Evolutionary conservation across 2,113 vertebrate genomes (phyloP).

Genomic region (Ardeotis arabs): DNA sequence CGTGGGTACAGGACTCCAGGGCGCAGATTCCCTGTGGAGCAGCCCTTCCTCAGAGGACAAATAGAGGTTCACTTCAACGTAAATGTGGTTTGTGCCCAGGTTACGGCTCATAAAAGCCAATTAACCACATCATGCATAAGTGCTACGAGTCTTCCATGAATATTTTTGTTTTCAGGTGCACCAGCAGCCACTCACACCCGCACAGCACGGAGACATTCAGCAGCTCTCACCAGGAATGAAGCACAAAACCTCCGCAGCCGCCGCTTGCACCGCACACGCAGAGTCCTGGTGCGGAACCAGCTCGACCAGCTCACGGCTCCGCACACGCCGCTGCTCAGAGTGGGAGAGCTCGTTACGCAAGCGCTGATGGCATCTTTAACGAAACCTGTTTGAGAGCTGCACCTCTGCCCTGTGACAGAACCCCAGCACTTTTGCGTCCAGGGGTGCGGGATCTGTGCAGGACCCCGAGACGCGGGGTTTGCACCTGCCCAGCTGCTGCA

Average conservation of each 20-base stretch:
- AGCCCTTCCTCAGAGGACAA: background rate
- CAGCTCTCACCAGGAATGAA: background rate
- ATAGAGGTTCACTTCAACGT: background rate
- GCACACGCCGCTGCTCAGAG: rapidly evolving
- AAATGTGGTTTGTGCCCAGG: background rate
- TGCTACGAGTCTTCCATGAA: background rate
- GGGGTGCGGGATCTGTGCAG: background rate
- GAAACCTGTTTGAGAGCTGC: background rate
- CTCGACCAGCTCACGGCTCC: background rate
- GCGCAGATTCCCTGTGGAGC: background rate
- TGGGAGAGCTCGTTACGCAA: background rate
- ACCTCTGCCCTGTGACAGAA: rapidly evolving
- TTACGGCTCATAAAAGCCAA: background rate
- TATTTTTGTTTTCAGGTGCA: background rate
- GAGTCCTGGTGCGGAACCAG: background rate
- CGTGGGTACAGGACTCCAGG: rapidly evolving
- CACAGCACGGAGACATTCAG: rapidly evolving
- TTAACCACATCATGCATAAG: conserved; percentile 15
- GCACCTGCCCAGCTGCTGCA: background rate
- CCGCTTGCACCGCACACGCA: rapidly evolving
- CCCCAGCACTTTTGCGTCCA: rapidly evolving
- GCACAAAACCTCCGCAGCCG: rapidly evolving
- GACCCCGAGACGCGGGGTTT: rapidly evolving
- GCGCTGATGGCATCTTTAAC: background rate
- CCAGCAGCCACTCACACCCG: background rate